Conservation (phyloP, 2,888 invertebrate genomes). For the Ormyrus pomaceus region DNA sequence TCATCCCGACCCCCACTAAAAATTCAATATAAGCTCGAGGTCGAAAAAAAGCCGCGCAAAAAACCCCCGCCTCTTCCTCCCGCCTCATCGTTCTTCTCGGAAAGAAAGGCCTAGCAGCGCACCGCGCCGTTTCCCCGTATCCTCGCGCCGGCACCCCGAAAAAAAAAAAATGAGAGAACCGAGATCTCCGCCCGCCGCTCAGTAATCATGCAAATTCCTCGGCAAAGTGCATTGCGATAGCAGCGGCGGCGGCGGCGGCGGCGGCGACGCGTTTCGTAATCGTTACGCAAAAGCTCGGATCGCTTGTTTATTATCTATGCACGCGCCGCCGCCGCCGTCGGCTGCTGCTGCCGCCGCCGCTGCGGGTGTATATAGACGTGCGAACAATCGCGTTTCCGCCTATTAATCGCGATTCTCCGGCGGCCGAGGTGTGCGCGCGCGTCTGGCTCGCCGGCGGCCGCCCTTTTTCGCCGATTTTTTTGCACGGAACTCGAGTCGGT, state of each 20-base stretch:
- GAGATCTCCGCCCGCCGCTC: no score
- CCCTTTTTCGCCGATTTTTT: neutral
- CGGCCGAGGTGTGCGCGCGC: no score
- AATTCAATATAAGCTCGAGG: no score
- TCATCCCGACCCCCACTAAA: no score
- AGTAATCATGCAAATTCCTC: no score
- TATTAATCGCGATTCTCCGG: conserved; percentile 14
- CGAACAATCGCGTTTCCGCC: conserved; percentile 27
- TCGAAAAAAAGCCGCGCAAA: no score
- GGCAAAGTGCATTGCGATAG: neutral
- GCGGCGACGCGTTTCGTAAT: conserved; percentile 23
- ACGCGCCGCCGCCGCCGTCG: neutral
- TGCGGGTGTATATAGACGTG: neutral
- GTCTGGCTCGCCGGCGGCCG: no score
- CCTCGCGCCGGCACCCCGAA: neutral
- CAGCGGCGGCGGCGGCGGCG: neutral
- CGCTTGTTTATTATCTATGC: conserved; percentile 37
- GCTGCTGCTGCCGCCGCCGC: no score
- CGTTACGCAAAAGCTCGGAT: conserved; percentile 36
- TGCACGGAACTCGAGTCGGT: neutral
- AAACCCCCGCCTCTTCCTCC: no score
- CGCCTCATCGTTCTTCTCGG: no score
- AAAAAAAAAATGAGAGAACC: neutral
- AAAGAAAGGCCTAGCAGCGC: no score
- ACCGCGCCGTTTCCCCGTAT: no score